Conservation (phyloP, 1,140 invertebrate species). For the Heliothis virescens region DNA sequence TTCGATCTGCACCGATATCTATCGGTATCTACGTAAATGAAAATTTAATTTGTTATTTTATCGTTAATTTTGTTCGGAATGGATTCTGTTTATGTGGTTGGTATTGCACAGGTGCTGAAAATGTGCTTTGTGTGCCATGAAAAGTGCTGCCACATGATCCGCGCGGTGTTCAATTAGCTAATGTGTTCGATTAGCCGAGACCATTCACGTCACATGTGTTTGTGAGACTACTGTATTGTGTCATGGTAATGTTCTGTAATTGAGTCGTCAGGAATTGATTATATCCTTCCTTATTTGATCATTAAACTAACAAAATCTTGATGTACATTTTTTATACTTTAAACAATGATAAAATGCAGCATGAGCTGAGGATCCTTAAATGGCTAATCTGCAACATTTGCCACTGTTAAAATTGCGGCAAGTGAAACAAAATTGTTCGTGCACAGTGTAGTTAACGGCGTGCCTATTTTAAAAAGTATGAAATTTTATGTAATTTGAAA, state of each 20-base stretch:
- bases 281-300: background rate
- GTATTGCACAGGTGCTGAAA: conserved; percentile 32
- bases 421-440: background rate
- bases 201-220: conserved; percentile 5
- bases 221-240: background rate
- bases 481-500: conserved; percentile 63
- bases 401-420: background rate
- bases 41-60: conserved; percentile 63
- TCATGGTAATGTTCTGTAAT: conserved; percentile 7
- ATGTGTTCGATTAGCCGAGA: conserved; percentile 29
- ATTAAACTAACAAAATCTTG: background rate
- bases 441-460: background rate
- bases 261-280: background rate
- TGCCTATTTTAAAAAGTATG: conserved; percentile 41
- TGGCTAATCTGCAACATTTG: background rate
- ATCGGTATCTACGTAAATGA: conserved; percentile 52
- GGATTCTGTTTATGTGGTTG: conserved; percentile 16
- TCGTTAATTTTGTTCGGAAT: conserved; percentile 10
- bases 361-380: background rate
- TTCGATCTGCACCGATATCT: conserved; percentile 60
- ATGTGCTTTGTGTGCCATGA: conserved; percentile 18
- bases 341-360: no score
- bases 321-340: background rate
- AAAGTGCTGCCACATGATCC: conserved; percentile 20
- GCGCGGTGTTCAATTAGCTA: conserved; percentile 35